phyloP scores from a whole-genome alignment of 2,888 invertebrate species.

The Luperina testacea region DNA sequence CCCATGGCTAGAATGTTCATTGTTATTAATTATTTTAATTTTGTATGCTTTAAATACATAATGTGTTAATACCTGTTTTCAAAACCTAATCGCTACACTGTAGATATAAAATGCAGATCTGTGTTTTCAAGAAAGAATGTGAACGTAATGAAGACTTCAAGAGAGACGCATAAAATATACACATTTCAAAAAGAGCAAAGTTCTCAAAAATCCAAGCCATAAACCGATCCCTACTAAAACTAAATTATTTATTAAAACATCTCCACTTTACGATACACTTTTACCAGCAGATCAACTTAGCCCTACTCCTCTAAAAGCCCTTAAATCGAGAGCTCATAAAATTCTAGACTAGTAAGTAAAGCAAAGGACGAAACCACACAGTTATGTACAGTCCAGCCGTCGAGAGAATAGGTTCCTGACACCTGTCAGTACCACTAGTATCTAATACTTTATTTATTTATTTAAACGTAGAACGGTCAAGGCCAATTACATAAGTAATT shows the following conservation, averaged over 20 bases:
- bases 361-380: neutral
- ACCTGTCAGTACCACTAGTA: too few species aligned
- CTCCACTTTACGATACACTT: conserved; percentile 31
- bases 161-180: neutral
- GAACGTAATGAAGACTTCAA: neutral
- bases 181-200: neutral
- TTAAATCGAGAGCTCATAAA: conserved; percentile 42
- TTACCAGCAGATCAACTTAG: conserved; percentile 9
- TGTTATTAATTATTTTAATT: too few species aligned
- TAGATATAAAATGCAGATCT: neutral
- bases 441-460: too few species aligned
- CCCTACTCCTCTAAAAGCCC: neutral
- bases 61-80: too few species aligned
- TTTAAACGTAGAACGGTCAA: too few species aligned
- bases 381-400: too few species aligned
- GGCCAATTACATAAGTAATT: too few species aligned
- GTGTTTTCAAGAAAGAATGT: neutral
- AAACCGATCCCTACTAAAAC: conserved; percentile 16
- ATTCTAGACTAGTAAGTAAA: conserved; percentile 50
- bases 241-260: conserved; percentile 38
- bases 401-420: too few species aligned
- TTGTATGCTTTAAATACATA: too few species aligned
- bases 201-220: neutral
- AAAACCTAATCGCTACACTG: too few species aligned
- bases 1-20: too few species aligned